Percentiles rank a stretch among this genome's conserved stretches.
These are phyloP conservation scores for Thaumetopoea pityocampa DNA, from an alignment of 1,140 invertebrate genomes.

Conservation along the genomic window DNA sequence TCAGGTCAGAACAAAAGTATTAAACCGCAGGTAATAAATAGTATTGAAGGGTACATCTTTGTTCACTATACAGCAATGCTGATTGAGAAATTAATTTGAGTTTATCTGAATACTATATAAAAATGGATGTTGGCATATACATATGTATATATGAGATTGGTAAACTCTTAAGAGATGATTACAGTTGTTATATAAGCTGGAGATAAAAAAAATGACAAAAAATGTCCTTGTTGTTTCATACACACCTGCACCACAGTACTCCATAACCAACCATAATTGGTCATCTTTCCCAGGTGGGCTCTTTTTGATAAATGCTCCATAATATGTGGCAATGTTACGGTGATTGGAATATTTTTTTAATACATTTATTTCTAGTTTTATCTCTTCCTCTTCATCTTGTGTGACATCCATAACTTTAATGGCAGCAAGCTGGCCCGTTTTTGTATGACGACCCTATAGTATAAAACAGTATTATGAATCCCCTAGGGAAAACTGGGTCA, in stretches of 20 bases:
- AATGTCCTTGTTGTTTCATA: slow-evolving; percentile 12
- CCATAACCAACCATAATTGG: slow-evolving; percentile 99
- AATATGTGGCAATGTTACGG: slow-evolving; percentile 99
- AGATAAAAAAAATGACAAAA: slow-evolving; percentile 6
- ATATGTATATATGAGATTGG: too few species aligned
- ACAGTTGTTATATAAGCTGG: too few species aligned
- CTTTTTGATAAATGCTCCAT: slow-evolving; percentile 99
- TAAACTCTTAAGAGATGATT: too few species aligned
- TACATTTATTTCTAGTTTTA: slow-evolving; percentile 99
- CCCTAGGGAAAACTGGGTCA: too few species aligned
- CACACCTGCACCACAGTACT: slow-evolving; percentile 97
- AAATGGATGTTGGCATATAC: too few species aligned
- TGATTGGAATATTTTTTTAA: slow-evolving; percentile 99
- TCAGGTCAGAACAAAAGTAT: too few species aligned
- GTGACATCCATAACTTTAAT: slow-evolving; percentile 99
- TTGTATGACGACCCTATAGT: slow-evolving; percentile 97
- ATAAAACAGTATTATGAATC: too few species aligned
- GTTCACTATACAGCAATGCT: too few species aligned
- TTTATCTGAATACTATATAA: too few species aligned
- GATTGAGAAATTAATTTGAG: too few species aligned
- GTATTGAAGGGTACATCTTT: too few species aligned
- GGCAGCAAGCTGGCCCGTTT: slow-evolving; percentile 98
- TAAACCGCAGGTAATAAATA: too few species aligned
- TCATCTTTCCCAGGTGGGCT: slow-evolving; percentile 99
- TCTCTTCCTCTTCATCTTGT: slow-evolving; percentile 99